Base-by-base conservation (phyloP, 1,140 invertebrate genomes). In the Bombus breviceps region DNA sequence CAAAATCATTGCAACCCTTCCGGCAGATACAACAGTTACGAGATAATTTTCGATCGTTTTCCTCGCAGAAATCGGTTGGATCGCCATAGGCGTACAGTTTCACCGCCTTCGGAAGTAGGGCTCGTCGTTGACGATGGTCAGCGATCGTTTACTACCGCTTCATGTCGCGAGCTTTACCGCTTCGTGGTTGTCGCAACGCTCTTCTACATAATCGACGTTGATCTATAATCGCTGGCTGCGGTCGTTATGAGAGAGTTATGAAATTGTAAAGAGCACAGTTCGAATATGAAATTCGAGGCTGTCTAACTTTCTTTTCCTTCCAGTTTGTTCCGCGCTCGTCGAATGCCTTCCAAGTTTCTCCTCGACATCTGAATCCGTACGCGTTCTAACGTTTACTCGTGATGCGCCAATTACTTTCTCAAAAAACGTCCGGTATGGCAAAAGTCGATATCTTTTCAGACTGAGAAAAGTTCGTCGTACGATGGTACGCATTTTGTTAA, bases 291-390 rank as follows among this genome's bases (percentile, higher is more conserved):
- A 83, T 83, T 83, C 81, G 69, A 72, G 32, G 71, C 80, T 62
- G 37, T 59, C 80, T 34, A 72, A 80, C 83, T 80, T 85, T 85
- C 75, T 85, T 85, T 78, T 79, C 47, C 64, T 41, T 83, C 39
- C 53, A 43, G 32, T 64, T 53, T 22, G 37, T 39, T 78, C 39
- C 64, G 3, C 13, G 47, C 6, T 18, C 13, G 47, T 22, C 28
- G 34, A 43, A 34, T 28, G n/a, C n/a, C 74, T 47, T 22, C 43
- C 13, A 75, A 37, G 72, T 83, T 83, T 83, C 81, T 47, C 73
- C 28, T 18, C 32, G 53, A 32, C 32, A 76, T 68, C 12, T 64
- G 25, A 53, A 53, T 39, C 18, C 15, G 53, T 1, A 3, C 3
- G 32, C 13, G 28, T 28, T 74, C 80, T 47, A 75, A 75, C 39